Base-by-base conservation (phyloP, 2,797 vertebrate species). In the Anguilla marmorata region DNA sequence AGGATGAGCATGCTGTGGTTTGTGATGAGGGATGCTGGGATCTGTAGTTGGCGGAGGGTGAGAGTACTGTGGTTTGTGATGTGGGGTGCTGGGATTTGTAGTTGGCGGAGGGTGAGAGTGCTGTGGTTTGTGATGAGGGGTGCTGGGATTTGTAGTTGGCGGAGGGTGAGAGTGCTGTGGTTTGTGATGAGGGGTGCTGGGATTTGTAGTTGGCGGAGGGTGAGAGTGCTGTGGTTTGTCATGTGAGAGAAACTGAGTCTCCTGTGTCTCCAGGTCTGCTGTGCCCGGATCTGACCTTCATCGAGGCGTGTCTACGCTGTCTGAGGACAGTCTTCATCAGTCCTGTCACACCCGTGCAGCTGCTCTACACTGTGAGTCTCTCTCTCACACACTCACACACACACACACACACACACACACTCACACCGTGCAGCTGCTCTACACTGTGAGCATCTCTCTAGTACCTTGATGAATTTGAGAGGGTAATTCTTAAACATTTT, bases 291-390 rank as follows among this genome's bases (percentile, higher is more conserved):
- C 94, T 99, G 91, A 96, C 97, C 92, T 99, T 99, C 91, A 99
- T 98, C 85, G 98, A 99, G 95, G 98, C 98, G 84, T 99, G 99
- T 93, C 96, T 99, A 89, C 96, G 99, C 88, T 99, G 99, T 94
- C 97, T 99, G 90, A 96, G 98, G 89, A 99, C 99, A 0, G 96
- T 99, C 92, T 99, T 99, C 93, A 98, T 98, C 93, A 99, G 99
- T 92, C 97, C 98, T 0, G 98, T 99, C 90, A 99, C 99, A 86
- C 98, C 99, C 85, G 98, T 99, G 93, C 98, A 99, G 95, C 97
- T 99, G 50, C 95, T 99, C 8, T 99, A 99, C 91, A 98, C 27
- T 66, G 16, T 21, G n/a, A 27, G 30, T 3, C 21, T 58, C 3
- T 14, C 9, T 14, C 56, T 21, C 33, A 54, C 45, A 72, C n/a